Evolutionary conservation across 2,113 vertebrate genomes (phyloP), one percentile per base, ranked within the genome.

Genomic region (Hemibagrus wyckioides): DNA sequence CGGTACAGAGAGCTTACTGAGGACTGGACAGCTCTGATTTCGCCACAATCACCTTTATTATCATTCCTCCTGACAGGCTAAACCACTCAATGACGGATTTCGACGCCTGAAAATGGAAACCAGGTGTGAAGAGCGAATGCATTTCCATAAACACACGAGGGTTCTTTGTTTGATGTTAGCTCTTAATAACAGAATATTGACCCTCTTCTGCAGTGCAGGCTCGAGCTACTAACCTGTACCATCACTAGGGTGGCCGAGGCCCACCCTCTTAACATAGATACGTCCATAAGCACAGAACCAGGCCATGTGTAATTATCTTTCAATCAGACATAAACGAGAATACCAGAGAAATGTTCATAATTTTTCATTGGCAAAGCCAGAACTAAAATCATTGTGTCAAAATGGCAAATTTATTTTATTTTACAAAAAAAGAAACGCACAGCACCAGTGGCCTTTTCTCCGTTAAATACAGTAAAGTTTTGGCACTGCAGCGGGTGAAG

Each of bases 1-100:
- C 94, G 91, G 94, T 94, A 94, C 91, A 92, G 90, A 86, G 91
- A 83, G 89, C 88, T 90, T 82, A 82, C 85, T 91, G 91, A 92
- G 91, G 93, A 94, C 94, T 95, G 94, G 93, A 92, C 94, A 59
- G 44, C 36, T 44, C 65, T 56, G n/a, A 48, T 71, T 57, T 59
- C 8, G 54, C n/a, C 67, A 48, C 15, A 61, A 75, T 50, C 67
- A 25, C 4, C 17, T 80, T 57, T 13, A 36, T 56, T 56, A 25
- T 25, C 9, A 14, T 57, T 57, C 50, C 52, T 56, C 77, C 56
- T n/a, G 50, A 36, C 30, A 11, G 8, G 33, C 13, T 54, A 54
- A 54, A 54, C 14, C 50, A 23, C 15, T 39, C 33, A 54, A 8
- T 54, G 30, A 80, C 0, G 30, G 25, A 36, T 36, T 56, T 80